Conservation (phyloP, 2,888 invertebrate species). For the Hipparchia sbordonii region DNA sequence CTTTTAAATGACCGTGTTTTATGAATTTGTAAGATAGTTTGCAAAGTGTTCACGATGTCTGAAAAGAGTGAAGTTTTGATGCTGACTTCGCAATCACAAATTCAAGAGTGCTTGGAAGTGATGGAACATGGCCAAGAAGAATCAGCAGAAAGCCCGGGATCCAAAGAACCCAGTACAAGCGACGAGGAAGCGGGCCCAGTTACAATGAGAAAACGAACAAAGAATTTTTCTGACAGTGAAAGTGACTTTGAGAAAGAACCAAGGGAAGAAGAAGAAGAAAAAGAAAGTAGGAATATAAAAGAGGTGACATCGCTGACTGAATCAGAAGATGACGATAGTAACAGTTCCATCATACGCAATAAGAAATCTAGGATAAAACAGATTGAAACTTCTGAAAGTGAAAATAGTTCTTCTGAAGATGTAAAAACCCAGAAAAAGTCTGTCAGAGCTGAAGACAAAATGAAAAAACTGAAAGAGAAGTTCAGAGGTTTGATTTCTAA, state of each 20-base stretch:
- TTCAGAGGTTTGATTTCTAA: conserved; percentile 59
- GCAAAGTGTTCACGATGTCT: not conserved
- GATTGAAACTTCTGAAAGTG: conserved; percentile 26
- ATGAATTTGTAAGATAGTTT: not conserved
- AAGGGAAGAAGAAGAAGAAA: too few relatives aligned
- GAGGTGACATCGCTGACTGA: not conserved
- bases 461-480: conserved; percentile 61
- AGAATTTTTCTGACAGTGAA: conserved; percentile 59
- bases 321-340: not conserved
- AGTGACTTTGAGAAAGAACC: conserved; percentile 51
- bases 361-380: conserved; percentile 39
- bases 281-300: conserved; percentile 37
- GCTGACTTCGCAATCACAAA: not conserved
- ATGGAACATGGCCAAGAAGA: not conserved
- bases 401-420: conserved; percentile 30
- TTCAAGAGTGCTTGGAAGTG: not conserved
- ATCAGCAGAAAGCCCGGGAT: not conserved
- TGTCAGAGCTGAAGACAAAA: conserved; percentile 60
- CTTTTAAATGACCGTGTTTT: not conserved
- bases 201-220: conserved; percentile 47
- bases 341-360: conserved; percentile 23
- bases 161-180: conserved; percentile 28
- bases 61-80: not conserved
- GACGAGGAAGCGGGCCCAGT: conserved; percentile 43
- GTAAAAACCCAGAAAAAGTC: conserved; percentile 39